phyloP scores from a whole-genome alignment of 2,113 vertebrate species.

The Boulengeromyrus knoepffleri region DNA sequence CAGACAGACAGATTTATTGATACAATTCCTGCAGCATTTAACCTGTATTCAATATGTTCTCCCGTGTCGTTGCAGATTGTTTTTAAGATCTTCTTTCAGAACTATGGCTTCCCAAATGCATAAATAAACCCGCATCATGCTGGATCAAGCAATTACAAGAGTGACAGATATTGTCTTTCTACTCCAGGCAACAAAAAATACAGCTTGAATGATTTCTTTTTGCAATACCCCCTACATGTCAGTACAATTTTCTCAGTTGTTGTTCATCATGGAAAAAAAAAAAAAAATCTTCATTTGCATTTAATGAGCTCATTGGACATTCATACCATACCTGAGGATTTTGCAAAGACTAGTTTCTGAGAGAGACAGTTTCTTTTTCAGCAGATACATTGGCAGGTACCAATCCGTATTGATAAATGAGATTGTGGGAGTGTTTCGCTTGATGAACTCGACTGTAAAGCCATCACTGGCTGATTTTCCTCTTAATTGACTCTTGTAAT shows the following conservation, averaged over 20 bases:
- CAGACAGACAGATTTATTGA: not conserved
- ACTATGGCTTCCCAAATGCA: not conserved
- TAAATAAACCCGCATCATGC: constrained; percentile 36
- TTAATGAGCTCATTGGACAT: constrained; percentile 42
- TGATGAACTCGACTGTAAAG: not conserved
- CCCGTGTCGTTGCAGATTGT: not conserved
- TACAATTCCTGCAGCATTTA: not conserved
- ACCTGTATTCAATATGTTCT: not conserved
- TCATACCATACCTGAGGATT: constrained; percentile 54
- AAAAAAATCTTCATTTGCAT: constrained; percentile 48
- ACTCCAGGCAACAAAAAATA: constrained; percentile 43
- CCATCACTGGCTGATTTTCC: not conserved
- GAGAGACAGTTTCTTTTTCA: not conserved
- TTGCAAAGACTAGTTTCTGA: constrained; percentile 22
- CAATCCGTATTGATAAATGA: not conserved
- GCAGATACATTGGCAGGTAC: not conserved
- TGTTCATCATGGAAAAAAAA: constrained; percentile 55
- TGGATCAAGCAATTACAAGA: constrained; percentile 43
- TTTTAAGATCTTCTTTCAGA: not conserved
- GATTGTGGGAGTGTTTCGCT: not conserved
- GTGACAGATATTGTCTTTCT: constrained; percentile 22
- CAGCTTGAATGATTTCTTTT: constrained; percentile 41
- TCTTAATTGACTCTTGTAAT: not conserved
- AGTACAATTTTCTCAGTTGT: constrained; percentile 56
- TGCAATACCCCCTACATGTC: constrained; percentile 53